Conservation (phyloP, 2,113 vertebrate genomes). For the Callaeas wilsoni region DNA sequence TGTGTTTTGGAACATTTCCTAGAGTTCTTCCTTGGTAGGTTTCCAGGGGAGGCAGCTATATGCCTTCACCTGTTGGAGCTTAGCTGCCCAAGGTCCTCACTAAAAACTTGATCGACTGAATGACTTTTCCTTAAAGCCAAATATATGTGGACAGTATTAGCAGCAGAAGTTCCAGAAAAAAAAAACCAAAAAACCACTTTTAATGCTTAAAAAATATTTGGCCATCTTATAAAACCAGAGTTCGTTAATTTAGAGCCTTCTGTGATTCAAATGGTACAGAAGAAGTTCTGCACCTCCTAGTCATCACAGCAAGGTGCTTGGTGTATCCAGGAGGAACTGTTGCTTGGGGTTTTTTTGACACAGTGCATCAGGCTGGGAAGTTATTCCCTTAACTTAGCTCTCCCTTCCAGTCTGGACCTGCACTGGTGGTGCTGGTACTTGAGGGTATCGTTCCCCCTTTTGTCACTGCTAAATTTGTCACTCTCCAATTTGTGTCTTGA, state of each 20-base stretch:
- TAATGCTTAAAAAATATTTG: neutral
- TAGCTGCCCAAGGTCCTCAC: neutral
- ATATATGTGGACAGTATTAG: neutral
- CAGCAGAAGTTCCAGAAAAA: neutral
- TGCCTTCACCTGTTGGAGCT: neutral
- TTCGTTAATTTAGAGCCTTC: neutral
- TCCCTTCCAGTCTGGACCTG: neutral
- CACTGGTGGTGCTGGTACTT: neutral
- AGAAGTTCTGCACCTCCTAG: neutral
- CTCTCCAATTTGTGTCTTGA: neutral
- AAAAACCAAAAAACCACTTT: neutral
- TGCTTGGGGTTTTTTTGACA: neutral
- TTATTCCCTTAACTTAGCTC: neutral
- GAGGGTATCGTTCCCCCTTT: neutral
- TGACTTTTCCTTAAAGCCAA: neutral
- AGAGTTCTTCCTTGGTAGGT: neutral
- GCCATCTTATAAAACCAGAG: neutral
- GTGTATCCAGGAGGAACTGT: neutral
- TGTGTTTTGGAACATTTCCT: neutral
- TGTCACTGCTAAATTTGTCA: neutral
- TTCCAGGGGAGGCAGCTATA: neutral
- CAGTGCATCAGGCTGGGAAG: neutral
- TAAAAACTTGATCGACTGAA: neutral
- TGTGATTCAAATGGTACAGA: fast-evolving
- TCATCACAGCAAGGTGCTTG: neutral